Conservation (phyloP, 1,140 invertebrate species). For the Asbolus verrucosus region DNA sequence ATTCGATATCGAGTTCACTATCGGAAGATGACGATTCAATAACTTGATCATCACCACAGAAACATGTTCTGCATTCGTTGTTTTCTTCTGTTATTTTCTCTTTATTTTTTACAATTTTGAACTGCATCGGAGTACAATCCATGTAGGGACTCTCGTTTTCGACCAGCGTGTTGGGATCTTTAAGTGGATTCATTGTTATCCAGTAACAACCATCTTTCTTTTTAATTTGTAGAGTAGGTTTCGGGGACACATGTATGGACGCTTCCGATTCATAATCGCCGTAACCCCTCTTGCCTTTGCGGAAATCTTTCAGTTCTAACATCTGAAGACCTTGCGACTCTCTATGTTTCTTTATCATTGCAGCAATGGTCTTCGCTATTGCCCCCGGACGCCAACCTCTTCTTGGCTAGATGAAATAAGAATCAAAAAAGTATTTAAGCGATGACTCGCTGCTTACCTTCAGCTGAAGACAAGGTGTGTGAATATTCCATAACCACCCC, state of each 20-base stretch:
- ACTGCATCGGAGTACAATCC: constrained; percentile 70
- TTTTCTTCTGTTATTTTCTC: constrained; percentile 47
- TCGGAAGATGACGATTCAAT: constrained; percentile 50
- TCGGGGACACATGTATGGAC: constrained; percentile 65
- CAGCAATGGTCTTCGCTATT: constrained; percentile 67
- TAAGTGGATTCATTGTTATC: constrained; percentile 70
- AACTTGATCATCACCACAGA: constrained; percentile 53
- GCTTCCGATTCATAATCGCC: constrained; percentile 51
- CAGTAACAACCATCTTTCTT: constrained; percentile 70
- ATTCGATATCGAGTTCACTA: constrained; percentile 64
- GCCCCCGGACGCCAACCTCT: constrained; percentile 70
- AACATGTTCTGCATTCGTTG: constrained; percentile 45
- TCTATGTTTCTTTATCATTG: constrained; percentile 67
- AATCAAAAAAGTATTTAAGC: too few species aligned
- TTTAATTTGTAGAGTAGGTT: constrained; percentile 69
- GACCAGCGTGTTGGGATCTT: constrained; percentile 67
- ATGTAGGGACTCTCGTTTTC: constrained; percentile 71
- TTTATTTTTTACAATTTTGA: constrained; percentile 69
- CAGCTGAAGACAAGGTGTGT: constrained; percentile 49
- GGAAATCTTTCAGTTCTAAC: constrained; percentile 52
- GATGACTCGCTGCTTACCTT: constrained; percentile 54
- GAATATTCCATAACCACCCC: constrained; percentile 72
- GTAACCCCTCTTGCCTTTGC: constrained; percentile 44
- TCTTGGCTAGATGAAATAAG: constrained; percentile 64
- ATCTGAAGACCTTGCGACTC: constrained; percentile 59